Evolutionary conservation across 2,888 invertebrate genomes (phyloP).

Genomic region (Tyria jacobaeae): DNA sequence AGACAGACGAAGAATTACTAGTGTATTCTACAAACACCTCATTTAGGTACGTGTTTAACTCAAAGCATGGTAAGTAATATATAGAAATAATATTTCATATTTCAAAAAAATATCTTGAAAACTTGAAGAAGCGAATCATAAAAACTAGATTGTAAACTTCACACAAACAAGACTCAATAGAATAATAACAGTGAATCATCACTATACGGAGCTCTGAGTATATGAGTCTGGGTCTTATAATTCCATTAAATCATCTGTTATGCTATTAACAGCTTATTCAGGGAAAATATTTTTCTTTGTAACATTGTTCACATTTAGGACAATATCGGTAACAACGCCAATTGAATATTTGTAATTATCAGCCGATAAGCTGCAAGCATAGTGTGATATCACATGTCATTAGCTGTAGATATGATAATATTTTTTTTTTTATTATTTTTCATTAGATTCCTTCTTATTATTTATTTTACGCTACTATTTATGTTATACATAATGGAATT

Average conservation of each 20-base stretch:
- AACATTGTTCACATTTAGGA: neutral
- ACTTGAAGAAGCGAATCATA: neutral
- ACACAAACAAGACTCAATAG: neutral
- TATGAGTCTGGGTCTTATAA: neutral
- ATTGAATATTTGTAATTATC: neutral
- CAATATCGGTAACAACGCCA: neutral
- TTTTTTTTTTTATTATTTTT: too few species aligned
- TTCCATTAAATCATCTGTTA: neutral
- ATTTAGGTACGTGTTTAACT: too few species aligned
- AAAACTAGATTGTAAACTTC: neutral
- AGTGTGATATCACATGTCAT: neutral
- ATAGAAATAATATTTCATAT: too few species aligned
- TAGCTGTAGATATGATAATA: too few species aligned
- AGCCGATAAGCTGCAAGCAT: neutral
- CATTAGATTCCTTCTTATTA: too few species aligned
- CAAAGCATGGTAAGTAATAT: too few species aligned
- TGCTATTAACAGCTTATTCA: neutral
- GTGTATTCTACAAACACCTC: too few species aligned
- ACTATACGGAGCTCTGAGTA: neutral
- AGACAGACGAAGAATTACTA: too few species aligned
- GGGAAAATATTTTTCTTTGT: neutral
- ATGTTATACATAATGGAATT: too few species aligned
- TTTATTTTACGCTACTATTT: too few species aligned
- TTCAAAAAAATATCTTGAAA: neutral
- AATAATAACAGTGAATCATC: constrained; percentile 2